Conservation (phyloP, 2,888 invertebrate genomes). For the Platyscelio sp. region DNA sequence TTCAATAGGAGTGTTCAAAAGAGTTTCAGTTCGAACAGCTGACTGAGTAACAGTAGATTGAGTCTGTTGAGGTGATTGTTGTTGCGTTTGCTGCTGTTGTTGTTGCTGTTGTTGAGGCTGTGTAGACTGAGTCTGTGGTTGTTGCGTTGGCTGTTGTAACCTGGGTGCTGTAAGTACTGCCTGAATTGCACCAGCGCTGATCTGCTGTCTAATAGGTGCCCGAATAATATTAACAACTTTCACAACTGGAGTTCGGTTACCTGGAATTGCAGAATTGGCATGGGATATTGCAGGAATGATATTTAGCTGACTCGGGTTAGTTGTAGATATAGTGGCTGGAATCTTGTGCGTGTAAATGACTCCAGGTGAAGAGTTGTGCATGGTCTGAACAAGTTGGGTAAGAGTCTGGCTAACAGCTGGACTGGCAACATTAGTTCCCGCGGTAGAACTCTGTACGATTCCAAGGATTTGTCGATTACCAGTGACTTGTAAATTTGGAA, state of each 20-base stretch:
- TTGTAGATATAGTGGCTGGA: slow-evolving; percentile 87
- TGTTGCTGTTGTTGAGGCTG: slow-evolving; percentile 61
- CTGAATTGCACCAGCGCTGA: slow-evolving; percentile 80
- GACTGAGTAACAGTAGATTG: slow-evolving; percentile 83
- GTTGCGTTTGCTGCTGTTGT: slow-evolving; percentile 68
- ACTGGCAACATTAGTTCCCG: slow-evolving; percentile 73
- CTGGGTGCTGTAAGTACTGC: slow-evolving; percentile 80
- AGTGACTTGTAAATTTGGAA: slow-evolving; percentile 80
- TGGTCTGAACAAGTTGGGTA: slow-evolving; percentile 81
- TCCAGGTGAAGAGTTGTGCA: slow-evolving; percentile 85
- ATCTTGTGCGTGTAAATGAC: slow-evolving; percentile 92
- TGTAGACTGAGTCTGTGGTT: slow-evolving; percentile 86
- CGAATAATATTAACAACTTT: slow-evolving; percentile 84
- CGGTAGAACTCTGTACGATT: slow-evolving; percentile 80
- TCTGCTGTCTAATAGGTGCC: slow-evolving; percentile 78
- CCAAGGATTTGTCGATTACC: slow-evolving; percentile 81
- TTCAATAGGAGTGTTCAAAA: slow-evolving; percentile 78
- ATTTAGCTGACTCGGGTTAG: slow-evolving; percentile 82
- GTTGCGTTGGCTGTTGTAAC: slow-evolving; percentile 78
- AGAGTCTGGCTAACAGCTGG: slow-evolving; percentile 79
- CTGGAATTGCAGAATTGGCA: slow-evolving; percentile 77
- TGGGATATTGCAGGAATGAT: slow-evolving; percentile 82
- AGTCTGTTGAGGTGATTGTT: too few relatives aligned
- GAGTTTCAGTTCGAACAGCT: slow-evolving; percentile 68
- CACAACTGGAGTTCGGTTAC: slow-evolving; percentile 83